Percentiles rank a stretch among this genome's conserved stretches.
Evolutionary conservation across 2,888 invertebrate species (phyloP).

Genomic region (Lacanobia wlatinum): DNA sequence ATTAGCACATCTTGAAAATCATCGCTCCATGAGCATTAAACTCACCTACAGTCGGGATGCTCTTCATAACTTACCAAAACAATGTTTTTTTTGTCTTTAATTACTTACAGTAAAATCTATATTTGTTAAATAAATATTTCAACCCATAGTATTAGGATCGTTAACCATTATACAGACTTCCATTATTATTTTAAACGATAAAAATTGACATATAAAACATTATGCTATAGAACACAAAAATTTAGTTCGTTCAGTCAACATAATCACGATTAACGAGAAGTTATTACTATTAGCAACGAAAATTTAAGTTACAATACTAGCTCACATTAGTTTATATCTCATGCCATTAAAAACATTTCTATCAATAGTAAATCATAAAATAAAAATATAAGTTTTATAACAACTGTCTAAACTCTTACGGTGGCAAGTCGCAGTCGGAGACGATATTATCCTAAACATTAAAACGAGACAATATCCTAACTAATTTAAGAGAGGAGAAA

Average conservation of each 20-base stretch:
- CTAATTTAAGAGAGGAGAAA: conserved; percentile 47
- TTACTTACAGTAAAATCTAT: conserved; percentile 70
- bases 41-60: conserved; percentile 66
- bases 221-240: conserved; percentile 62
- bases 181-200: conserved; percentile 61
- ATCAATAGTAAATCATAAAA: conserved; percentile 62
- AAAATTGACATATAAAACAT: conserved; percentile 61
- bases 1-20: conserved; percentile 72
- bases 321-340: conserved; percentile 62
- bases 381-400: conserved; percentile 60
- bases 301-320: conserved; percentile 65
- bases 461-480: conserved; percentile 56
- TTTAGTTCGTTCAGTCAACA: conserved; percentile 70
- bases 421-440: conserved; percentile 64
- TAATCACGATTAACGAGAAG: conserved; percentile 59
- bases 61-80: conserved; percentile 75
- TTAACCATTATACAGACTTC: conserved; percentile 55
- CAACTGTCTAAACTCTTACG: conserved; percentile 58
- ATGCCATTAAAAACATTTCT: conserved; percentile 71
- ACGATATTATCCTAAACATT: conserved; percentile 55
- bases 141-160: conserved; percentile 54
- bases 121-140: conserved; percentile 64
- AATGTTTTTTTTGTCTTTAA: conserved; percentile 69
- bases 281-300: conserved; percentile 62
- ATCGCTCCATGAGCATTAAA: conserved; percentile 78